phyloP scores from a whole-genome alignment of 2,797 vertebrate species.

The Tapera naevia region DNA sequence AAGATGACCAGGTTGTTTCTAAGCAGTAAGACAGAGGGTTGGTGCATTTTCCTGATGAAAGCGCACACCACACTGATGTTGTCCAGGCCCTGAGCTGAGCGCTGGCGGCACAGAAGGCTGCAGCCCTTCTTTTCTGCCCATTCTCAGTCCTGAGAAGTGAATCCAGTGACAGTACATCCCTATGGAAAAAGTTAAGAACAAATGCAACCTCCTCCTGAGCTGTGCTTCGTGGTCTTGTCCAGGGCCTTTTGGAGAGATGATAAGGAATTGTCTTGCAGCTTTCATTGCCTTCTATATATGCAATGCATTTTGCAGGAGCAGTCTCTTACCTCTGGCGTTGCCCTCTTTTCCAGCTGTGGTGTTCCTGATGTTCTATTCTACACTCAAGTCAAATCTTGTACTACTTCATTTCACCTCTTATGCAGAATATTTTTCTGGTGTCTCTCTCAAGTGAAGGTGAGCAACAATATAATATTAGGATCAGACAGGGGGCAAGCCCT shows the following conservation, averaged over 20 bases:
- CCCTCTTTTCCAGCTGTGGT: neutral
- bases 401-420: neutral
- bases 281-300: neutral
- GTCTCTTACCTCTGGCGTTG: neutral
- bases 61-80: fast-evolving
- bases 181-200: neutral
- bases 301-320: neutral
- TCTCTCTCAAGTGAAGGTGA: neutral
- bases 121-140: neutral
- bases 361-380: neutral
- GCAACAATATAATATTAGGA: neutral
- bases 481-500: neutral
- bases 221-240: neutral
- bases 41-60: neutral
- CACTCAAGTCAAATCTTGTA: neutral
- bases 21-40: neutral
- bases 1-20: neutral
- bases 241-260: neutral
- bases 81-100: neutral
- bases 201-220: neutral
- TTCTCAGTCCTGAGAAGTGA: neutral
- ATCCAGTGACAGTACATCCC: neutral
- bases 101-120: neutral
- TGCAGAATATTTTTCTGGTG: neutral
- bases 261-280: neutral